Conservation (phyloP, 2,113 vertebrate species). For the Xyrauchen texanus region DNA sequence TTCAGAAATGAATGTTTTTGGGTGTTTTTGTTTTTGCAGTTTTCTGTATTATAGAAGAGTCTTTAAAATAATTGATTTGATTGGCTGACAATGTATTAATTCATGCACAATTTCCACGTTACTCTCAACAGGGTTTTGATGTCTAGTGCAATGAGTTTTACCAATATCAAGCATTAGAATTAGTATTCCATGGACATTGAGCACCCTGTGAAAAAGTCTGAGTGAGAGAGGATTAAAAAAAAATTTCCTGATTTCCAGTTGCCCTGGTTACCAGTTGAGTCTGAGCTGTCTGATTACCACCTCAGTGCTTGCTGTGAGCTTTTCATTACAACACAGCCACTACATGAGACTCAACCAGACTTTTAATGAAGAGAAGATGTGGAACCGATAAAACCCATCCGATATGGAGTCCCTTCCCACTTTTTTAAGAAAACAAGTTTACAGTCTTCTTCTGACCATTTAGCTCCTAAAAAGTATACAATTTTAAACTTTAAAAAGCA, state of each 20-base stretch:
- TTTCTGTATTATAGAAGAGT: slow-evolving; percentile 1
- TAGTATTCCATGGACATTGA: slow-evolving; percentile 45
- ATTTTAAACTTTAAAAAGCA: slow-evolving; percentile 21
- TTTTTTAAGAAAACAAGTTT: not conserved
- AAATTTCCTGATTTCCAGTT: slow-evolving; percentile 54
- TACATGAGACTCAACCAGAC: slow-evolving; percentile 53
- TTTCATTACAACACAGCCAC: slow-evolving; percentile 46
- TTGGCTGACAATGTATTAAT: not conserved
- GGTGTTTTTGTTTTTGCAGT: slow-evolving; percentile 21
- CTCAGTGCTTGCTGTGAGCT: slow-evolving; percentile 46
- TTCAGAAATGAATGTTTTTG: no score
- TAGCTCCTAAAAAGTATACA: slow-evolving; percentile 9
- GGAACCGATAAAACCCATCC: not conserved
- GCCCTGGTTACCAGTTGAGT: slow-evolving; percentile 57
- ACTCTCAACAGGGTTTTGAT: not conserved
- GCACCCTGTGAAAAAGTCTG: slow-evolving; percentile 35
- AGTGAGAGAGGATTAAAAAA: slow-evolving; percentile 7
- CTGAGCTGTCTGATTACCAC: slow-evolving; percentile 52
- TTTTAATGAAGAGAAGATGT: slow-evolving; percentile 48
- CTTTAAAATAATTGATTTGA: slow-evolving; percentile 35
- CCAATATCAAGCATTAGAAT: slow-evolving; percentile 16
- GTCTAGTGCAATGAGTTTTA: slow-evolving; percentile 1
- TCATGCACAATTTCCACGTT: not conserved
- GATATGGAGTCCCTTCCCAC: not conserved
- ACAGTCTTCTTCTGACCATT: slow-evolving; percentile 1